Evolutionary conservation across 2,797 vertebrate species (phyloP).

Genomic region (Hydrocynus forskahlii): DNA sequence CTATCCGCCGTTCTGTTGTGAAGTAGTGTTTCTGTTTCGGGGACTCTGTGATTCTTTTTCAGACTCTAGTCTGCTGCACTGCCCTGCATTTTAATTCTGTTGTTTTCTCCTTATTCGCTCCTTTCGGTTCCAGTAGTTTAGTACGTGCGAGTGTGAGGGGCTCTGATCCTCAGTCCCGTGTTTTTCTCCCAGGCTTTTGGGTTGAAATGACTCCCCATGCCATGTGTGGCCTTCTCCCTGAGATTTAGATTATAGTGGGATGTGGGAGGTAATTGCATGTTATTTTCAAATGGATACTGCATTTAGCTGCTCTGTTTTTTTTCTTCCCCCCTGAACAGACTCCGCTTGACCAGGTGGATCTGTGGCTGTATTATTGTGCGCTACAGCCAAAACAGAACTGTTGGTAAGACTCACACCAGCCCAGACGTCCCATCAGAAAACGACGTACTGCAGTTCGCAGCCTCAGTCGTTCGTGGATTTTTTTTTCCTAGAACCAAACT

Average conservation of each 20-base stretch:
- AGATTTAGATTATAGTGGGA: slow-evolving; percentile 43
- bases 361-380: neutral
- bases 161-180: neutral
- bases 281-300: slow-evolving; percentile 34
- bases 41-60: neutral
- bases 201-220: slow-evolving; percentile 15
- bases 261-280: slow-evolving; percentile 42
- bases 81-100: neutral
- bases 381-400: neutral
- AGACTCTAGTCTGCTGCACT: neutral
- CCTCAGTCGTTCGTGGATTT: too few species aligned
- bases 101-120: neutral
- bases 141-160: neutral
- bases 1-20: neutral
- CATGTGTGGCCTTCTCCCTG: slow-evolving; percentile 8
- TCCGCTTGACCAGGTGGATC: slow-evolving; percentile 30
- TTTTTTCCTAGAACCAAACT: too few species aligned
- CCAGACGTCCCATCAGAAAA: neutral
- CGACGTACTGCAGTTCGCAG: too few species aligned
- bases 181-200: neutral
- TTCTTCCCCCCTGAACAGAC: neutral
- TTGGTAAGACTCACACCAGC: neutral
- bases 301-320: slow-evolving; percentile 33
- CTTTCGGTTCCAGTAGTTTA: neutral
- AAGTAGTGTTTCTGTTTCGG: neutral